Evolutionary conservation across 2,888 invertebrate genomes (phyloP).

Genomic region (Polydrusus tereticollis): DNA sequence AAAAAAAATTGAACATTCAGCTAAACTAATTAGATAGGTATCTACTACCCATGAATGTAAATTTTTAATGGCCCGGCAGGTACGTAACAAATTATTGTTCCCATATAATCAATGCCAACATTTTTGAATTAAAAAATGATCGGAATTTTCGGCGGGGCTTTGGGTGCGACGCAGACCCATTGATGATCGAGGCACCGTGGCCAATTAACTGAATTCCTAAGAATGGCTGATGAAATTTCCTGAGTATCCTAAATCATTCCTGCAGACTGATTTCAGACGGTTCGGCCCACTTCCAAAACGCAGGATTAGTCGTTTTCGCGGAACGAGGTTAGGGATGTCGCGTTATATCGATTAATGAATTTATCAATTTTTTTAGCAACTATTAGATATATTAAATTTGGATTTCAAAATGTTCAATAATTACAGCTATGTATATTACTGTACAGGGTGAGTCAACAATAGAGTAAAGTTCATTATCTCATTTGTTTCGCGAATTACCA

Average conservation of each 20-base stretch:
- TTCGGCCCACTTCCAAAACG: constrained; percentile 47
- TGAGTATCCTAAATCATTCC: constrained; percentile 45
- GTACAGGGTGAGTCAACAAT: too few relatives aligned
- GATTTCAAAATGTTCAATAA: too few relatives aligned
- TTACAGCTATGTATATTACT: too few relatives aligned
- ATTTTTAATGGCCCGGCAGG: background rate
- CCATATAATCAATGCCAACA: constrained; percentile 3
- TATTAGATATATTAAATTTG: too few relatives aligned
- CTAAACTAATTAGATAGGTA: background rate
- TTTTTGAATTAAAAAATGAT: background rate
- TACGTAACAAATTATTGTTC: constrained; percentile 9
- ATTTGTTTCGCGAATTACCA: too few relatives aligned
- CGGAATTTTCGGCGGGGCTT: constrained; percentile 39
- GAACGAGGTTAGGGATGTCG: constrained; percentile 21
- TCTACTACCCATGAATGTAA: background rate
- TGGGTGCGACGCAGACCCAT: constrained; percentile 28
- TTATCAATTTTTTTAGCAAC: too few relatives aligned
- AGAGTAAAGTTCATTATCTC: too few relatives aligned
- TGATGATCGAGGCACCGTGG: constrained; percentile 39
- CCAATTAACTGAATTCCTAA: constrained; percentile 45
- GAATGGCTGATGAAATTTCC: constrained; percentile 47
- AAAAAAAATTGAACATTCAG: background rate
- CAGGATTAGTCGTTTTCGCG: constrained; percentile 20
- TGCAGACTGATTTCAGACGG: constrained; percentile 47
- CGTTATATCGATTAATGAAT: too few relatives aligned